Evolutionary conservation across 2,113 vertebrate species (phyloP).

Genomic region (Todiramphus saurophagus): DNA sequence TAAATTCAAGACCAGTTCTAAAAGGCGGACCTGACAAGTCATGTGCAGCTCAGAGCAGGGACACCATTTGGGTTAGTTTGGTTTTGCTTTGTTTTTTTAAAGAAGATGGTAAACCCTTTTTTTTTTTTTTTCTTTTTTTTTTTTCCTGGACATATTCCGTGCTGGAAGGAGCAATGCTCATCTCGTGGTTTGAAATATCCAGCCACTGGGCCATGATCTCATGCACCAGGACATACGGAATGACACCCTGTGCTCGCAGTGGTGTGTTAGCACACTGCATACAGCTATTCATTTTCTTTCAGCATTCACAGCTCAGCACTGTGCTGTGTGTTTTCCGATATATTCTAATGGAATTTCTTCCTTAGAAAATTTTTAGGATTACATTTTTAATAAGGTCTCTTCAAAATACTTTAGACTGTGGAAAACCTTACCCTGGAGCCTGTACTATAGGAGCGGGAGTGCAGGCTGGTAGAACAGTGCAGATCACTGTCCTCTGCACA

Average conservation of each 20-base stretch:
- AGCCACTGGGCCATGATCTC: conserved; percentile 16
- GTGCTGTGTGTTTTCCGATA: background rate
- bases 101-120: background rate
- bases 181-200: conserved; percentile 41
- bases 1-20: background rate
- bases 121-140: background rate
- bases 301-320: background rate
- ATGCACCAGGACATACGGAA: background rate
- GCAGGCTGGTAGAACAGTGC: background rate
- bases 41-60: background rate
- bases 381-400: background rate
- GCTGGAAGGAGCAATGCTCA: background rate
- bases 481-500: background rate
- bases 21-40: background rate
- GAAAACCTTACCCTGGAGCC: background rate
- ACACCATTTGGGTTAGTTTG: too few species aligned
- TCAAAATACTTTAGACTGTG: background rate
- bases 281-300: background rate
- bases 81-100: background rate
- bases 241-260: background rate
- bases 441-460: background rate
- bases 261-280: background rate
- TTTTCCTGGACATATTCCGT: background rate
- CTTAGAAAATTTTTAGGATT: background rate
- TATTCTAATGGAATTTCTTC: background rate